Evolutionary conservation across 2,113 vertebrate species (phyloP), one percentile per base, ranked within the genome.

Genomic region (Taurulus bubalis): DNA sequence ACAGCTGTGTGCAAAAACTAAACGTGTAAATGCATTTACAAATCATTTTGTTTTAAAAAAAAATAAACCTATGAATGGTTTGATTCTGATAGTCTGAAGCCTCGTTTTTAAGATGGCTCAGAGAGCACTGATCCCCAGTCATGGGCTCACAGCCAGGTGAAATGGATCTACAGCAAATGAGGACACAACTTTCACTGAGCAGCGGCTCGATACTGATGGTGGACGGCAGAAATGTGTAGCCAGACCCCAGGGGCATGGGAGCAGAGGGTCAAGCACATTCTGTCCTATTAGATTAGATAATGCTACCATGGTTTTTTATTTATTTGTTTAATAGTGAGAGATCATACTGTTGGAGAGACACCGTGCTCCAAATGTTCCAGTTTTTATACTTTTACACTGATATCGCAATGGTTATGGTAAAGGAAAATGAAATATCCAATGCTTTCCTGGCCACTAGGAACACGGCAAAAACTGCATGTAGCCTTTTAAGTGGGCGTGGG

Each of bases 161-260:
- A 83, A 81, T 58, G 11, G 71, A 84, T 84, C 59, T 8, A 15
- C 40, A 81, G 56, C 16, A 47, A 87, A 84, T 58, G 71, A 82
- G 64, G 58, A 53, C 59, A 69, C 4, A 34, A 56, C 72, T 32
- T 64, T 75, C 58, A 42, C 40, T 65, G 59, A 80, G 36, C 56
- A 51, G 67, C 59, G 49, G 58, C 76, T 88, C 38, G 0, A 59
- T 64, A 69, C 53, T 51, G 83, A 87, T 74, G 63, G n/a, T 56
- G 42, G 16, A 78, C 34, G 12, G 65, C 22, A 38, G 36, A 56
- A 15, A 42, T 68, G 60, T 34, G 47, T 34, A 65, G 67, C 30
- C 81, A 40, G 58, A 47, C 47, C 65, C 47, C 51, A 11, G 1
- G 68, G 63, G 6, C 38, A 63, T 8, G 67, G 15, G 47, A 45